These are phyloP conservation scores for Drosophila azteca DNA, from an alignment of 1,140 invertebrate genomes.

Conservation along the genomic window DNA sequence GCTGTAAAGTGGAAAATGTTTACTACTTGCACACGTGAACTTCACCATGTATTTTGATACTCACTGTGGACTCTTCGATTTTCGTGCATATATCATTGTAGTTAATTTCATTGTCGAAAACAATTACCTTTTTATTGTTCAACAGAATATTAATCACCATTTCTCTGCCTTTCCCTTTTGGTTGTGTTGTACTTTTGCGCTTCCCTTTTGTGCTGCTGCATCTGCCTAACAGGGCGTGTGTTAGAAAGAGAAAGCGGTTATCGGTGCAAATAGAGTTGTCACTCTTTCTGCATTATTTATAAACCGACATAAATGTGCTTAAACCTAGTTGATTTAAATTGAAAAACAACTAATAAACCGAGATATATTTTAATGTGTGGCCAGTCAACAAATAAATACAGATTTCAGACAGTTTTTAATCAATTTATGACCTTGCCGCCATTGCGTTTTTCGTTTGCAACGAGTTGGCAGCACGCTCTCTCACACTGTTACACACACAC, in stretches of 20 bases:
- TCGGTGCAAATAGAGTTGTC: constrained; percentile 55
- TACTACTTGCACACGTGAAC: neutral
- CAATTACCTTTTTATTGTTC: constrained; percentile 61
- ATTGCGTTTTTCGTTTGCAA: constrained; percentile 47
- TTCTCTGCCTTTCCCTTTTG: constrained; percentile 35
- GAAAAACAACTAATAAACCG: neutral
- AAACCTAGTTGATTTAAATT: constrained; percentile 11
- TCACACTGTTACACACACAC: constrained; percentile 19
- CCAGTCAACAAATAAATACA: neutral
- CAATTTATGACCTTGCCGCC: constrained; percentile 51
- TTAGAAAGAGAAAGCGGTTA: constrained; percentile 57
- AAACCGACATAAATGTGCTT: neutral
- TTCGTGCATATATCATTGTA: constrained; percentile 28
- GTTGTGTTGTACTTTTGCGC: constrained; percentile 26
- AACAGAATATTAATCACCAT: constrained; percentile 71
- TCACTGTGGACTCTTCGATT: constrained; percentile 52
- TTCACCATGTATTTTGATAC: neutral
- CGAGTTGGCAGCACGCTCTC: constrained; percentile 58
- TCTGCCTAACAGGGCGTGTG: constrained; percentile 9
- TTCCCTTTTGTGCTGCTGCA: constrained; percentile 37
- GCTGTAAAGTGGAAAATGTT: constrained; percentile 20
- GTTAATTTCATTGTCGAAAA: constrained; percentile 16
- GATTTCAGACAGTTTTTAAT: neutral
- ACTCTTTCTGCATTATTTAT: neutral
- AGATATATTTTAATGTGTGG: neutral